These are phyloP conservation scores for Zaprionus ghesquierei DNA, from an alignment of 1,140 invertebrate species.

Conservation along the genomic window DNA sequence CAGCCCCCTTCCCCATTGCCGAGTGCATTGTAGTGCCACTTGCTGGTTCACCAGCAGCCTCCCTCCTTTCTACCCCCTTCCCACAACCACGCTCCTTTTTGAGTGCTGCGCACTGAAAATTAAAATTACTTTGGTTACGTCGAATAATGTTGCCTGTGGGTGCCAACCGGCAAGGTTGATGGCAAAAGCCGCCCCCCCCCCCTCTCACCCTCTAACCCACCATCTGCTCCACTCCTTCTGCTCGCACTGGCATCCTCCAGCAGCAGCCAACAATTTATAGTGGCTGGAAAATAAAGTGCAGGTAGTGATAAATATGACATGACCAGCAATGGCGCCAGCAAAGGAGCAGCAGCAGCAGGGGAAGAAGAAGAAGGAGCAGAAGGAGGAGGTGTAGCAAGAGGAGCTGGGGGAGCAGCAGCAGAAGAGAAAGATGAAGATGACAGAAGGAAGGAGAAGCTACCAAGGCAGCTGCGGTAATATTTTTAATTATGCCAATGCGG, in stretches of 20 bases:
- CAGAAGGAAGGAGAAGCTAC: slow-evolving; percentile 2
- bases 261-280: slow-evolving; percentile 71
- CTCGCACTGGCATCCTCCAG: slow-evolving; percentile 4
- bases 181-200: slow-evolving; percentile 16
- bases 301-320: slow-evolving; percentile 75
- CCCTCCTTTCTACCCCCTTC: neutral
- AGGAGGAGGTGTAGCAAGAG: neutral
- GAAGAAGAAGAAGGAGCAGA: neutral
- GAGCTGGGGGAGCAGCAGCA: slow-evolving; percentile 6
- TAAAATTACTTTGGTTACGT: slow-evolving; percentile 80
- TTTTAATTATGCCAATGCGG: slow-evolving; percentile 59
- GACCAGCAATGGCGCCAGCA: slow-evolving; percentile 30
- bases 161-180: slow-evolving; percentile 44
- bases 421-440: neutral
- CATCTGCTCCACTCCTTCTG: no score
- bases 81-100: slow-evolving; percentile 15
- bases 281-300: slow-evolving; percentile 58
- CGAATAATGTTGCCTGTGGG: slow-evolving; percentile 77
- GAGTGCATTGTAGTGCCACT: slow-evolving; percentile 76
- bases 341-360: neutral
- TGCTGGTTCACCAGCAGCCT: slow-evolving; percentile 31
- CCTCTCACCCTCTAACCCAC: neutral
- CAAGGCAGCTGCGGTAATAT: slow-evolving; percentile 32
- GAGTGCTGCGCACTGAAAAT: slow-evolving; percentile 68
- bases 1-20: neutral